Conservation (phyloP, 2,888 invertebrate species). For the Melieria crassipennis region DNA sequence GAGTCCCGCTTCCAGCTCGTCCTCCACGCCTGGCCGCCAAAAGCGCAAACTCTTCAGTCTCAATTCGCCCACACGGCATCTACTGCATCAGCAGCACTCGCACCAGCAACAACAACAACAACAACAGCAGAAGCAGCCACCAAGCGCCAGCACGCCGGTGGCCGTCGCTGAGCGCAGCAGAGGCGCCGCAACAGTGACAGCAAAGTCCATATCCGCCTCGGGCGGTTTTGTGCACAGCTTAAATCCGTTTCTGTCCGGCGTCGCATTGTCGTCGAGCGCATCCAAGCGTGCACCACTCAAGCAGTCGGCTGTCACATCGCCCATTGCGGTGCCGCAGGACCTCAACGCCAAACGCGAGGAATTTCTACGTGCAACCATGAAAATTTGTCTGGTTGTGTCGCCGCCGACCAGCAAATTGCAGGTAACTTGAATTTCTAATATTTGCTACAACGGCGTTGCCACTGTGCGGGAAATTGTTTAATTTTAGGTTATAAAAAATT, state of each 20-base stretch:
- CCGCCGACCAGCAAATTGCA: constrained; percentile 69
- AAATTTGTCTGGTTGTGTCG: constrained; percentile 78
- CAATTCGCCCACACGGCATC: constrained; percentile 56
- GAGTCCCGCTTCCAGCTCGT: constrained; percentile 53
- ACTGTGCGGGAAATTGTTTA: too few relatives aligned
- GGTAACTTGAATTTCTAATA: constrained; percentile 51
- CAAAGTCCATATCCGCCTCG: constrained; percentile 45
- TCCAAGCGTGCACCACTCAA: constrained; percentile 49
- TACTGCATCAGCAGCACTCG: constrained; percentile 47
- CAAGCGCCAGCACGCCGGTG: not conserved
- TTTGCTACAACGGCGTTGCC: too few relatives aligned
- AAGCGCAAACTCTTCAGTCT: constrained; percentile 60
- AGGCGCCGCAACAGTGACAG: constrained; percentile 43
- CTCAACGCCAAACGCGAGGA: constrained; percentile 71
- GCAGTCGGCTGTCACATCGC: constrained; percentile 45
- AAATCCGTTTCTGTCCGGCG: constrained; percentile 59
- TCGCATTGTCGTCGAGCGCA: constrained; percentile 43
- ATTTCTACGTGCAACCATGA: constrained; percentile 78
- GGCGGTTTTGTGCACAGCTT: constrained; percentile 54
- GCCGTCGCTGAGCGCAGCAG: constrained; percentile 30
- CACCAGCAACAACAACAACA: constrained; percentile 31
- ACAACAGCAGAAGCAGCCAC: constrained; percentile 4
- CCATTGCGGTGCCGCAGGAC: constrained; percentile 48
- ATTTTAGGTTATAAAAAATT: too few relatives aligned
- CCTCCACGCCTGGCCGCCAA: constrained; percentile 58